Evolutionary conservation across 2,113 vertebrate species (phyloP).

Genomic region (Hippopotamus amphibius): DNA sequence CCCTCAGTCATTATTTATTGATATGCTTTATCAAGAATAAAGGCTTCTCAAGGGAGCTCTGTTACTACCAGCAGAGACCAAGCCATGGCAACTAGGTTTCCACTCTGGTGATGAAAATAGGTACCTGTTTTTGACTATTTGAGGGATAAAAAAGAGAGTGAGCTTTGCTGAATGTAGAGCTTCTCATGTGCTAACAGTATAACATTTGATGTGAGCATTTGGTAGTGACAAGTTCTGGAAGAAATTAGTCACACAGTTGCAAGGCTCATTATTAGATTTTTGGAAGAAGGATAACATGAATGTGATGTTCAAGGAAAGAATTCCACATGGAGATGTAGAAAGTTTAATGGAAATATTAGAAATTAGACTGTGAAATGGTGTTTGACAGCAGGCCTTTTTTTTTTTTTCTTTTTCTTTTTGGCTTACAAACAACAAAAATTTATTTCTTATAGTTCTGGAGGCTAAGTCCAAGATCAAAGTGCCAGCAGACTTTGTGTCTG

Average conservation of each 20-base stretch:
- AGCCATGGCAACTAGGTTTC: not conserved
- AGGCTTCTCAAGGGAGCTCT: not conserved
- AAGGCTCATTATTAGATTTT: conserved; percentile 67
- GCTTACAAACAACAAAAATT: not conserved
- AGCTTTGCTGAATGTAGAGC: not conserved
- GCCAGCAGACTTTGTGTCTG: not conserved
- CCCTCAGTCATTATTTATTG: not conserved
- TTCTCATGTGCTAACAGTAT: not conserved
- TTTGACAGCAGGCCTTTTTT: not conserved
- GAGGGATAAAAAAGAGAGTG: not conserved
- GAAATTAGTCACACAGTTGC: conserved; percentile 65
- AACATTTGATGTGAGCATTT: not conserved
- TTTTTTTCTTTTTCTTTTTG: too few relatives aligned
- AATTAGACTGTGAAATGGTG: conserved; percentile 47
- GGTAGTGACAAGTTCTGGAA: conserved; percentile 64
- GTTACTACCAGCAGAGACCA: not conserved
- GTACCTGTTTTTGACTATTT: not conserved
- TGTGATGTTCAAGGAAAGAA: conserved; percentile 38
- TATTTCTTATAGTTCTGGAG: not conserved
- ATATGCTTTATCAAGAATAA: not conserved
- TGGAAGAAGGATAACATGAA: conserved; percentile 43
- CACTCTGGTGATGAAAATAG: not conserved
- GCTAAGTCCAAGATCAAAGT: not conserved
- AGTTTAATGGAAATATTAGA: conserved; percentile 30
- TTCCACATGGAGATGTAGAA: not conserved